These are phyloP conservation scores for Colostygia pectinataria DNA, from an alignment of 2,888 invertebrate species.

Conservation along the genomic window DNA sequence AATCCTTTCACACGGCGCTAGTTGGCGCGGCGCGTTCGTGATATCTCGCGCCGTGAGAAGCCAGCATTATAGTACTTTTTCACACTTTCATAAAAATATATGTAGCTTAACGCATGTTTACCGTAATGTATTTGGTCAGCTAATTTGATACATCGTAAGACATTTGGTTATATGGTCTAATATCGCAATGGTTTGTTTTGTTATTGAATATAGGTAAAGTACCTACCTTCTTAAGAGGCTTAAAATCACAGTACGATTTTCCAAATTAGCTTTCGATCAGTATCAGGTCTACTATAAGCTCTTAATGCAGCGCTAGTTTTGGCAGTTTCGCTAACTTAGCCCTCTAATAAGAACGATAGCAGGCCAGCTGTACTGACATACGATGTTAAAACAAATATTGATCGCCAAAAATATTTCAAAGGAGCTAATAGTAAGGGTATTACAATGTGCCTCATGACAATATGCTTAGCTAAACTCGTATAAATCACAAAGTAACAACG, in stretches of 20 bases:
- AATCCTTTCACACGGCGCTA: no score
- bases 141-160: slow-evolving; percentile 12
- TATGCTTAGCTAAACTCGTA: slow-evolving; percentile 50
- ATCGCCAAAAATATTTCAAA: slow-evolving; percentile 10
- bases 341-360: no score
- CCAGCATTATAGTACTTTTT: not conserved
- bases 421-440: slow-evolving; percentile 6
- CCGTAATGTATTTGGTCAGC: slow-evolving; percentile 16
- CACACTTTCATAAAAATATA: slow-evolving; percentile 11
- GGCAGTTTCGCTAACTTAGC: no score
- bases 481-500: slow-evolving; percentile 59
- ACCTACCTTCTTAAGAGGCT: slow-evolving; percentile 7
- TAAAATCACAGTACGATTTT: not conserved
- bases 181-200: not conserved
- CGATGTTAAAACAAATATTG: not conserved
- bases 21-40: no score
- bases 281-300: no score
- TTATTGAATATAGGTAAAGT: not conserved
- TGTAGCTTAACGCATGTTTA: slow-evolving; percentile 11
- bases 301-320: no score
- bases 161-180: slow-evolving; percentile 10
- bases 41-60: no score
- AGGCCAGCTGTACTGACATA: not conserved
- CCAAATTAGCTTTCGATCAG: no score
- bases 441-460: slow-evolving; percentile 57